Conservation (phyloP, 2,888 invertebrate species). For the Synanthedon formicaeformis region DNA sequence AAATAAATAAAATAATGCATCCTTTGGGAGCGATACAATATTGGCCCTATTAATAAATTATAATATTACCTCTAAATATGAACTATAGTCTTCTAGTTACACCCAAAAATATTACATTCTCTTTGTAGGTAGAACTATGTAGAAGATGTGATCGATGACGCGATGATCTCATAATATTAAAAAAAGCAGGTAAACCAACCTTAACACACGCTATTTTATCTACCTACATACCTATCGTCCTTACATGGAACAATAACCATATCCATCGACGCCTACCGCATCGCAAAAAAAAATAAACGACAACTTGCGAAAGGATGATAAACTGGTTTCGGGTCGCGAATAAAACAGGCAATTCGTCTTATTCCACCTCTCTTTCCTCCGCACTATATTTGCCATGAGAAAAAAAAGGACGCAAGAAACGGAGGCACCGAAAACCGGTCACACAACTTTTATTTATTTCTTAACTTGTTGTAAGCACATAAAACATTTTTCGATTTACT, state of each 20-base stretch:
- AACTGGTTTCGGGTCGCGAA: constrained; percentile 53
- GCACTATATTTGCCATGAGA: neutral
- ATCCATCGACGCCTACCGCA: constrained; percentile 52
- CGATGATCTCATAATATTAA: neutral
- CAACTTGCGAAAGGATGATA: constrained; percentile 45
- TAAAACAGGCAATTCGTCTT: constrained; percentile 31
- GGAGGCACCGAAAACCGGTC: constrained; percentile 33
- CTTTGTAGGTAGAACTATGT: neutral
- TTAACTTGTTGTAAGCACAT: constrained; percentile 58
- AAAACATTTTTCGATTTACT: constrained; percentile 56
- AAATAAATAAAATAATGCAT: too few species aligned
- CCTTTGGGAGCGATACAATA: too few species aligned
- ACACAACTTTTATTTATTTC: constrained; percentile 60
- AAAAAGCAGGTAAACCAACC: neutral
- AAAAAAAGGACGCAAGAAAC: constrained; percentile 18
- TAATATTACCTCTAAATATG: too few species aligned
- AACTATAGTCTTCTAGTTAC: too few species aligned
- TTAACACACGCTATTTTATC: neutral
- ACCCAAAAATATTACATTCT: too few species aligned
- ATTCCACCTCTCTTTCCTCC: neutral
- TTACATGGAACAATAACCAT: neutral
- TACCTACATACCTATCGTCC: neutral
- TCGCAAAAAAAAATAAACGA: constrained; percentile 33
- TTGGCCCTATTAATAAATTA: too few species aligned
- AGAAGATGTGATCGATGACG: neutral